phyloP scores from a whole-genome alignment of 2,113 vertebrate species.

The Lontra canadensis region DNA sequence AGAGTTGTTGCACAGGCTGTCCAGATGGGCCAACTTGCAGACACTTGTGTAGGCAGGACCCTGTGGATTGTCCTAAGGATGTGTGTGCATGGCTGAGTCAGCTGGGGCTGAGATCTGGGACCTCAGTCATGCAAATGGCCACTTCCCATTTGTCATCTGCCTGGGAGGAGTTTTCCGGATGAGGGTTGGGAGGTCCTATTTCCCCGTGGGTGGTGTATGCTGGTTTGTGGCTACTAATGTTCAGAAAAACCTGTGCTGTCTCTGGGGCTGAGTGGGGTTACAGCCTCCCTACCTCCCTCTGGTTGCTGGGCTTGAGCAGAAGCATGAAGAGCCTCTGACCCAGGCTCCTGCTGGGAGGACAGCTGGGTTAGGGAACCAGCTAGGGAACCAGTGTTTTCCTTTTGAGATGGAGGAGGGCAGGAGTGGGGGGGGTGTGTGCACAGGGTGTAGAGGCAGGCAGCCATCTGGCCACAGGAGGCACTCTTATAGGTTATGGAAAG shows the following conservation, averaged over 20 bases:
- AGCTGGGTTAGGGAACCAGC: background rate
- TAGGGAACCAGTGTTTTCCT: background rate
- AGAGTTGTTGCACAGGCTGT: background rate
- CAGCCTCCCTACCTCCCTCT: background rate
- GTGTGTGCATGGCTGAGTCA: background rate
- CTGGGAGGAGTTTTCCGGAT: background rate
- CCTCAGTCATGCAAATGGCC: slow-evolving; percentile 2
- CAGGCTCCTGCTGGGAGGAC: background rate
- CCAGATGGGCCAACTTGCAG: background rate
- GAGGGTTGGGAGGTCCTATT: background rate
- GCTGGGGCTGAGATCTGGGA: background rate
- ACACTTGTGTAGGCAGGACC: background rate
- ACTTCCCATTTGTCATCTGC: background rate
- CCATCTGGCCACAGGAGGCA: background rate
- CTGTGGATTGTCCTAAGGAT: background rate
- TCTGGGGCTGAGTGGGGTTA: background rate
- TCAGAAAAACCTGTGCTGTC: background rate
- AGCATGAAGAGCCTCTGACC: background rate
- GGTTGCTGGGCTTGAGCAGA: background rate
- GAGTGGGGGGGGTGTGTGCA: no score
- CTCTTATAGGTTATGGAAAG: no score
- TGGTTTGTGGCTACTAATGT: background rate
- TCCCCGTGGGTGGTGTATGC: background rate
- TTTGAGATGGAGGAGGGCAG: background rate
- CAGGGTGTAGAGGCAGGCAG: background rate